Conservation (phyloP, 2,113 vertebrate genomes). For the Nicator chloris region DNA sequence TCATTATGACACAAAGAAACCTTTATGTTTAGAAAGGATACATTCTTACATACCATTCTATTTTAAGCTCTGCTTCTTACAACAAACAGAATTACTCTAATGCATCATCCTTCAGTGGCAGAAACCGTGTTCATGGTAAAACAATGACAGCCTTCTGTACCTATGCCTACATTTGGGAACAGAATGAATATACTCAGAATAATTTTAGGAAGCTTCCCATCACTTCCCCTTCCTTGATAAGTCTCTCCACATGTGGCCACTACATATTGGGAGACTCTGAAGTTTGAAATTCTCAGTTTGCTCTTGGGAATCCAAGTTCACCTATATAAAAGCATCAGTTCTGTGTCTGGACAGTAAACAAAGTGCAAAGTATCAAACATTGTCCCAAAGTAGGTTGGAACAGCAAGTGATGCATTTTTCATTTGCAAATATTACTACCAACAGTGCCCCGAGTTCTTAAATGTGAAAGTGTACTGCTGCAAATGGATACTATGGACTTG, state of each 20-base stretch:
- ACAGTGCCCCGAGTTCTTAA: not conserved
- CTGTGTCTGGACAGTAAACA: not conserved
- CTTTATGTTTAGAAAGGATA: not conserved
- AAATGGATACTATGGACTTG: not conserved
- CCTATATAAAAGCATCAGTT: not conserved
- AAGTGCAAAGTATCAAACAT: not conserved
- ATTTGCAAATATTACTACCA: not conserved
- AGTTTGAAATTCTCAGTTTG: not conserved
- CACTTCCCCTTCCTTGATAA: not conserved
- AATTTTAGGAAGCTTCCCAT: not conserved
- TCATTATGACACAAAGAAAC: not conserved
- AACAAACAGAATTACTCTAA: not conserved
- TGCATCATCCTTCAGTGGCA: not conserved
- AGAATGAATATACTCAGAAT: not conserved
- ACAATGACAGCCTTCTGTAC: not conserved
- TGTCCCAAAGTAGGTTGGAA: not conserved
- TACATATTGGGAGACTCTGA: not conserved
- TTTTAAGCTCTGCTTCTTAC: not conserved
- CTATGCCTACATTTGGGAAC: not conserved
- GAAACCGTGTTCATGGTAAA: not conserved
- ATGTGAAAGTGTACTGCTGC: not conserved
- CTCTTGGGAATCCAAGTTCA: not conserved
- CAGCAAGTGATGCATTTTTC: not conserved
- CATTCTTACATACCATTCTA: not conserved
- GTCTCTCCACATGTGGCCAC: not conserved